Evolutionary conservation across 2,797 vertebrate genomes (phyloP).

Genomic region (Tolypeutes matacus): DNA sequence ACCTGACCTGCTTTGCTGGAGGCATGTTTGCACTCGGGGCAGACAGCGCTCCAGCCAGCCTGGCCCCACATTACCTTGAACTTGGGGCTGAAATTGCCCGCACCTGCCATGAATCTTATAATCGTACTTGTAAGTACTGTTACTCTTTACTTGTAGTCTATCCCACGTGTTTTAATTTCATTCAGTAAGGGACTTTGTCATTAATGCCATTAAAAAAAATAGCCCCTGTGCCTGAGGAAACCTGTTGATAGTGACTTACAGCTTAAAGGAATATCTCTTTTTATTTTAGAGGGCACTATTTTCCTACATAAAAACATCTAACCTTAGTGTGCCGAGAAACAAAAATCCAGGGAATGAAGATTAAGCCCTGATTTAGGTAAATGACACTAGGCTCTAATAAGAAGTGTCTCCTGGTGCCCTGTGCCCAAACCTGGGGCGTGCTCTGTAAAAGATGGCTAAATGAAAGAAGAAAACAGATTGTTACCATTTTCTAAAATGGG

Average conservation of each 20-base stretch:
- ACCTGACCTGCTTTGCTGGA: conserved; percentile 98
- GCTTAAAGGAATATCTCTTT: neutral
- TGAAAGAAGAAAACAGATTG: neutral
- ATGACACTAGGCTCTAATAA: neutral
- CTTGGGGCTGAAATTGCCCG: conserved; percentile 96
- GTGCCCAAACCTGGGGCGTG: too few relatives aligned
- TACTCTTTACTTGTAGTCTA: neutral
- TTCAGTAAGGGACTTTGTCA: neutral
- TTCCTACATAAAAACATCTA: conserved; percentile 23
- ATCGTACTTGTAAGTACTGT: conserved; percentile 92
- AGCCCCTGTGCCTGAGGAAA: neutral
- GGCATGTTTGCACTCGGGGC: conserved; percentile 99
- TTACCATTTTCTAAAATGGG: conserved; percentile 7
- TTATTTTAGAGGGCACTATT: neutral
- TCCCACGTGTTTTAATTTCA: neutral
- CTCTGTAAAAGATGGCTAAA: neutral
- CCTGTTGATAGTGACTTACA: neutral
- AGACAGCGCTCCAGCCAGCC: conserved; percentile 92
- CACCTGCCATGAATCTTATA: conserved; percentile 97
- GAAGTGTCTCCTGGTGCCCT: neutral
- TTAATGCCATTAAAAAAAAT: neutral
- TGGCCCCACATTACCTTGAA: conserved; percentile 96
- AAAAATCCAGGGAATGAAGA: neutral
- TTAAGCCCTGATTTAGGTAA: neutral
- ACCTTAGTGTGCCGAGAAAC: neutral